phyloP scores from a whole-genome alignment of 2,888 invertebrate species.

The Arrhopalites spinosus region DNA sequence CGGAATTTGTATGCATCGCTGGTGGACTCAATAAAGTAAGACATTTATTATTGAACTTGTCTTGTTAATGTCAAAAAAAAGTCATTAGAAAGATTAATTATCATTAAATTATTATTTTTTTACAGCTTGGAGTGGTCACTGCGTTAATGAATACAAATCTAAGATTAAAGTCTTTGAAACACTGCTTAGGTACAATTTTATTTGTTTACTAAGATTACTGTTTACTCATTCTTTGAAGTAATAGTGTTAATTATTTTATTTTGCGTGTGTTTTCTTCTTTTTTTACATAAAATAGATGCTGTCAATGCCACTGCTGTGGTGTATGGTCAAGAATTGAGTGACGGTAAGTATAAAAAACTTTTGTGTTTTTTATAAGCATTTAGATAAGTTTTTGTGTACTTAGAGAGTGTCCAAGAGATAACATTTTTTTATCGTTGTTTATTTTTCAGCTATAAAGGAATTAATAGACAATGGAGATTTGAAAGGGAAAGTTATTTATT shows the following conservation, averaged over 20 bases:
- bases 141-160: constrained; percentile 95
- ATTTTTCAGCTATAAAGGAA: constrained; percentile 40
- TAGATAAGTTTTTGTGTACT: not conserved
- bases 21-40: constrained; percentile 69
- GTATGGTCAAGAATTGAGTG: constrained; percentile 70
- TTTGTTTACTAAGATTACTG: too few relatives aligned
- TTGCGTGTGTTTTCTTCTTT: too few relatives aligned
- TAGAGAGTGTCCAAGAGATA: too few relatives aligned
- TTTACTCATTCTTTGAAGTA: too few relatives aligned
- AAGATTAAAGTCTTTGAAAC: constrained; percentile 77
- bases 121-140: constrained; percentile 74
- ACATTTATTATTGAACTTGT: not conserved
- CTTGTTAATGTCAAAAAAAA: not conserved
- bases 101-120: not conserved
- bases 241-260: too few relatives aligned
- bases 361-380: not conserved
- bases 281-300: too few relatives aligned
- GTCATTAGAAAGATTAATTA: not conserved
- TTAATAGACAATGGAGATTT: constrained; percentile 31
- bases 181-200: too few relatives aligned
- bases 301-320: constrained; percentile 83
- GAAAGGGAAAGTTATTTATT: constrained; percentile 14
- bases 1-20: constrained; percentile 91
- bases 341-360: too few relatives aligned
- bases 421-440: not conserved